Evolutionary conservation across 2,113 vertebrate genomes (phyloP).

Genomic region (Protobothrops flavoviridis): DNA sequence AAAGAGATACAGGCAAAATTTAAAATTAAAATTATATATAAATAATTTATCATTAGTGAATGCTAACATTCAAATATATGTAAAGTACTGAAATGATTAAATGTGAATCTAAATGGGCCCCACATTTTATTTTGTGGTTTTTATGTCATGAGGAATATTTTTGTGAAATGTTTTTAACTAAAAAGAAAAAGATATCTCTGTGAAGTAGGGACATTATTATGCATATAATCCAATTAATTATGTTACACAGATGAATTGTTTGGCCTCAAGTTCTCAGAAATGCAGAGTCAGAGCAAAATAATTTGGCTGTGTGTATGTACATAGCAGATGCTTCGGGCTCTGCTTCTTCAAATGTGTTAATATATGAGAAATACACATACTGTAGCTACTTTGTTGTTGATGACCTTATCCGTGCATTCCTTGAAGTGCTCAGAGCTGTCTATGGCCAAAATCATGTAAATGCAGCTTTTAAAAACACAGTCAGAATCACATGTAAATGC

Average conservation of each 20-base stretch:
- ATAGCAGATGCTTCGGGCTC: not conserved
- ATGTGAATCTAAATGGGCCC: not conserved
- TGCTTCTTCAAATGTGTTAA: not conserved
- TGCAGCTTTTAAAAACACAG: not conserved
- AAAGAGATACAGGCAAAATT: not conserved
- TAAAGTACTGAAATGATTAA: not conserved
- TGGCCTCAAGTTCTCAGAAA: not conserved
- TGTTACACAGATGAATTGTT: not conserved
- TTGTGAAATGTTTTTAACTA: not conserved
- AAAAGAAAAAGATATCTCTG: not conserved
- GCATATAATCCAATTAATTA: not conserved
- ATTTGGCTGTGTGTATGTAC: not conserved
- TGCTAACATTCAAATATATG: not conserved
- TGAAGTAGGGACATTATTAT: not conserved
- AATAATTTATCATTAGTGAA: not conserved
- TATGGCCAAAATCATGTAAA: conserved; percentile 35
- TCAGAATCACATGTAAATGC: conserved; percentile 45
- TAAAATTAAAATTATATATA: not conserved
- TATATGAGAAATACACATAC: not conserved
- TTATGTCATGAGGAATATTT: not conserved
- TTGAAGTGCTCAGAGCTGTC: conserved; percentile 50
- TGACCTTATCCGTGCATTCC: conserved; percentile 48
- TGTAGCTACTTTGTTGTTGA: conserved; percentile 36
- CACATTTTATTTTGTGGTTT: not conserved
- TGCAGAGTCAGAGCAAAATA: not conserved